These are phyloP conservation scores for Himalopsyche japonica DNA, from an alignment of 2,888 invertebrate genomes.

Conservation along the genomic window DNA sequence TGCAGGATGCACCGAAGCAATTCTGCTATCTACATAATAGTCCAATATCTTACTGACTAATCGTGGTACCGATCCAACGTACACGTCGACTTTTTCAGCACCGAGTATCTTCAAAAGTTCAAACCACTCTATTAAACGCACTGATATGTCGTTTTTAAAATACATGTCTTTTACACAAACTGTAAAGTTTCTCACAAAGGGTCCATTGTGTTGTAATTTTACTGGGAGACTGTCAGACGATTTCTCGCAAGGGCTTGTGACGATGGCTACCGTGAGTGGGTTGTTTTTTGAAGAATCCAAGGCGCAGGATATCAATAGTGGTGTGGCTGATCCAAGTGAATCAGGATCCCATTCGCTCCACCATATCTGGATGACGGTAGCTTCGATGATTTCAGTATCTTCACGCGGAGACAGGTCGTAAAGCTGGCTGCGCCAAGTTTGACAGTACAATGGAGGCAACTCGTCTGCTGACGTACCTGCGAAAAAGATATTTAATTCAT, in stretches of 20 bases:
- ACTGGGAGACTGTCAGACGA: constrained; percentile 53
- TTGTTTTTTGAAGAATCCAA: constrained; percentile 55
- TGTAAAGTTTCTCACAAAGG: constrained; percentile 57
- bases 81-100: constrained; percentile 67
- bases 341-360: constrained; percentile 63
- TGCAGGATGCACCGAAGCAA: constrained; percentile 57
- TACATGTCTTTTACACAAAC: constrained; percentile 75
- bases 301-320: constrained; percentile 67
- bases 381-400: constrained; percentile 58
- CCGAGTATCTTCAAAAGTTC: constrained; percentile 70
- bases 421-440: constrained; percentile 52
- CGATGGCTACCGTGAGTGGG: constrained; percentile 55
- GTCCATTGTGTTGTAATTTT: constrained; percentile 42
- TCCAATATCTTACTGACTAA: constrained; percentile 60
- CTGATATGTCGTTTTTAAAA: constrained; percentile 66
- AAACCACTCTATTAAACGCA: constrained; percentile 70
- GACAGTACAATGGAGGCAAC: constrained; percentile 55
- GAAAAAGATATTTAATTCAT: constrained; percentile 42
- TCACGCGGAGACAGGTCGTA: constrained; percentile 51
- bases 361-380: constrained; percentile 66
- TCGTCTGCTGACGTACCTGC: constrained; percentile 42
- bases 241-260: constrained; percentile 57
- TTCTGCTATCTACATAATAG: constrained; percentile 59
- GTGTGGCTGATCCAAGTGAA: constrained; percentile 55
- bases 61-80: constrained; percentile 63